Conservation (phyloP, 2,888 invertebrate species). For the Bursaphelenchus okinawaensis region DNA sequence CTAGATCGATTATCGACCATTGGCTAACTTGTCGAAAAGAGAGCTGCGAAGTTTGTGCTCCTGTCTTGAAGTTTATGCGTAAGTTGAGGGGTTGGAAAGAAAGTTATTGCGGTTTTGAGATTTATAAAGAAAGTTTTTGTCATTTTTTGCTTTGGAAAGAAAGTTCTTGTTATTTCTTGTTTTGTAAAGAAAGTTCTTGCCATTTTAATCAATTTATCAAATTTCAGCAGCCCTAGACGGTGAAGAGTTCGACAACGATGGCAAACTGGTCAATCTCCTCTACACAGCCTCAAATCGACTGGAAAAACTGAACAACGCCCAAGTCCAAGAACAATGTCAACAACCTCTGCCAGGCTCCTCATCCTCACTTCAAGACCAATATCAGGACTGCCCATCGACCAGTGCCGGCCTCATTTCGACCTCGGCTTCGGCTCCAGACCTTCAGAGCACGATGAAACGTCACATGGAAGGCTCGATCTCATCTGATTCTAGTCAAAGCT, state of each 20-base stretch:
- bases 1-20: conserved; percentile 7
- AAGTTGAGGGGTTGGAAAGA: background rate
- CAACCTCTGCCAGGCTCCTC: background rate
- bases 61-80: conserved; percentile 9
- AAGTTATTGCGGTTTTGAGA: background rate
- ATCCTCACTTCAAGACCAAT: too few relatives aligned
- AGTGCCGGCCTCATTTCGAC: background rate
- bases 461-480: background rate
- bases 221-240: conserved; percentile 11
- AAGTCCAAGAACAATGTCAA: background rate
- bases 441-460: background rate
- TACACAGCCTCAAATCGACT: conserved; percentile 12
- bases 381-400: background rate
- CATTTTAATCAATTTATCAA: too few relatives aligned
- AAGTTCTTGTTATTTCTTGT: too few relatives aligned
- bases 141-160: background rate
- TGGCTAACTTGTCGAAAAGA: conserved; percentile 5
- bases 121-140: background rate
- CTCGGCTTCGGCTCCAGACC: background rate
- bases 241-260: conserved; percentile 8
- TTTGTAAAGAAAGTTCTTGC: background rate
- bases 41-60: conserved; percentile 5
- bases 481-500: background rate
- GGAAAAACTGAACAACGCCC: background rate
- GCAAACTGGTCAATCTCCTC: conserved; percentile 8